phyloP scores from a whole-genome alignment of 2,113 vertebrate genomes.

The Agelaius phoeniceus region DNA sequence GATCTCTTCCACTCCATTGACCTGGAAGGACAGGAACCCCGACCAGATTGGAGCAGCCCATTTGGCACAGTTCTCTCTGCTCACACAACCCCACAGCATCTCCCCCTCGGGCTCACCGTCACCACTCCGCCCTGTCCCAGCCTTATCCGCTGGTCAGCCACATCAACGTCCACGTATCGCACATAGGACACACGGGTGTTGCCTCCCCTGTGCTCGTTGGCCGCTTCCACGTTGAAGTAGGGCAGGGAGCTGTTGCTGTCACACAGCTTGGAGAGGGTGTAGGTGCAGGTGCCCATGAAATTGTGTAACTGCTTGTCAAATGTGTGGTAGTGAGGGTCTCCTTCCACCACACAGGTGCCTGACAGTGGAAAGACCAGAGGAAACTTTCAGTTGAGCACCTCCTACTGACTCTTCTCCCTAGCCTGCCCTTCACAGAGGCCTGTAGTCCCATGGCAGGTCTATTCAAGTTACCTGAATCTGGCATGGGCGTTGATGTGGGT shows the following conservation, averaged over 20 bases:
- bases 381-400: neutral
- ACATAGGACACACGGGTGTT: conserved; percentile 61
- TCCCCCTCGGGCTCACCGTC: neutral
- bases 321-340: no score
- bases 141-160: conserved; percentile 33
- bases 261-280: no score
- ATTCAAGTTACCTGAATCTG: neutral
- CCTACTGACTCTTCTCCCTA: neutral
- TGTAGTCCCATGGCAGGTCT: accelerated
- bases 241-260: no score
- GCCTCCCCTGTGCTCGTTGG: neutral
- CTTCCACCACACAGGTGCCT: no score
- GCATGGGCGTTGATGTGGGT: neutral
- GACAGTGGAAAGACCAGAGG: no score
- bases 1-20: conserved; percentile 48
- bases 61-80: neutral
- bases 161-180: neutral
- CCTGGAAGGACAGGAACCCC: neutral
- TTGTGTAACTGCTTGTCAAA: no score
- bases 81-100: neutral
- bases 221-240: no score
- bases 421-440: no score
- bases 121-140: conserved; percentile 47
- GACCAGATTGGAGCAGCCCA: neutral
- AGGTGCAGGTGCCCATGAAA: no score